Conservation (phyloP, 2,113 vertebrate species). For the Epinephelus moara region DNA sequence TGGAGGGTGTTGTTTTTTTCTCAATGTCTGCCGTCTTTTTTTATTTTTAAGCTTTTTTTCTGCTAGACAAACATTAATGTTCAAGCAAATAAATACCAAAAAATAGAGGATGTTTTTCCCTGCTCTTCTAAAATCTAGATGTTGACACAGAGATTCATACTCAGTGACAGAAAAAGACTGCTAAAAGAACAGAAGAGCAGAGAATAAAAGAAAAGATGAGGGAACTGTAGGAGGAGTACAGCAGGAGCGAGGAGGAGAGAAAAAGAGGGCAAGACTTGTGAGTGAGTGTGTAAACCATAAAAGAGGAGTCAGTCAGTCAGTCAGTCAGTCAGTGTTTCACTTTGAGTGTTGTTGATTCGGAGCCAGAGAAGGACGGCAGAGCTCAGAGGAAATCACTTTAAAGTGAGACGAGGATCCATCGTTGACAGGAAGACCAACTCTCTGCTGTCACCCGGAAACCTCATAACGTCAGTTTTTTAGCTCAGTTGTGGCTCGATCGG, state of each 20-base stretch:
- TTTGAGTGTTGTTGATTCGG: slow-evolving; percentile 1
- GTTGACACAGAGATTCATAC: not conserved
- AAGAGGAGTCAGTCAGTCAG: slow-evolving; percentile 6
- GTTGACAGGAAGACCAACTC: not conserved
- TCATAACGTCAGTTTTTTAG: not conserved
- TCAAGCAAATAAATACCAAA: not conserved
- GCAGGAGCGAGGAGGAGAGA: not conserved
- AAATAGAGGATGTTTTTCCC: not conserved
- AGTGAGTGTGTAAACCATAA: not conserved
- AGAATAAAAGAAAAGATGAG: not conserved
- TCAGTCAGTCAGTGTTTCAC: not conserved
- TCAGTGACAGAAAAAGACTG: slow-evolving; percentile 1
- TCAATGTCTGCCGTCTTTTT: not conserved
- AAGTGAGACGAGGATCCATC: slow-evolving; percentile 15
- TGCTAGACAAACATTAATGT: not conserved
- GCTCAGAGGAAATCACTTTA: slow-evolving; percentile 38
- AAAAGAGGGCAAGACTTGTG: not conserved
- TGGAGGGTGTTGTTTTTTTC: not conserved
- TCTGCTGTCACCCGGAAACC: not conserved
- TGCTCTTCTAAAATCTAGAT: not conserved
- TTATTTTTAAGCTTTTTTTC: not conserved
- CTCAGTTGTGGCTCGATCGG: too few relatives aligned
- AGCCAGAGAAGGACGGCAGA: slow-evolving; percentile 2
- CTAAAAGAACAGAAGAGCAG: not conserved
- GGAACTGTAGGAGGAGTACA: not conserved